Evolutionary conservation across 2,113 vertebrate genomes (phyloP), one percentile per base, ranked within the genome.

Genomic region (Ictalurus punctatus): DNA sequence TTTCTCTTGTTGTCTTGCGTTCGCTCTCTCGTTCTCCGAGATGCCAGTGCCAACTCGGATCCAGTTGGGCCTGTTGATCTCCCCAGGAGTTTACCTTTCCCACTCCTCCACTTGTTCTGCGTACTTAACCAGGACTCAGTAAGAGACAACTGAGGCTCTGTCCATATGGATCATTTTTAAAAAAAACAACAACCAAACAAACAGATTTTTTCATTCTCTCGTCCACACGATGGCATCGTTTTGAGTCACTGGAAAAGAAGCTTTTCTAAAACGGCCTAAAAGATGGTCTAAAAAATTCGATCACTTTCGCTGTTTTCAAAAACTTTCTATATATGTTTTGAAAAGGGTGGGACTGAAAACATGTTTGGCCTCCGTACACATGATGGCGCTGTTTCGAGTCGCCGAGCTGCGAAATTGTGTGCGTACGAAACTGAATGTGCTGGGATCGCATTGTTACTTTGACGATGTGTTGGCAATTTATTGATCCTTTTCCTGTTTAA

Each of bases 81-180:
- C 78, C 69, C 86, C 63, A 34, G 16, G 87, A 79, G 79, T 87
- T 90, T 88, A 73, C 87, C 84, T 88, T 88, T 74, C 63, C 83
- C 83, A 71, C 61, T 37, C 61, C 61, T 12, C 69, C 19, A 23
- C 27, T 58, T 27, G 93, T 91, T 93, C 92, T 90, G 93, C 87
- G 40, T 94, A 93, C 80, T 94, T 92, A 90, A 93, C 79, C n/a
- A 95, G 93, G 91, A 92, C 94, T 91, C 0, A 48, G 94, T 95
- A 95, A 96, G 93, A 84, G 58, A 92, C 95, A 93, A 12, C 90
- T 58, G 1, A 44, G 61, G 23, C 6, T 23, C 61, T 9, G 61
- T 63, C 23, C 6, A 25, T 25, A 63, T 25, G 8, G 67, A 67
- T 16, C 4, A 16, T n/a, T 69, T 69, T 69, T 16, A n/a, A n/a